Evolutionary conservation across 2,113 vertebrate genomes (phyloP), one percentile per base, ranked within the genome.

Genomic region (Pachycephala philippinensis): DNA sequence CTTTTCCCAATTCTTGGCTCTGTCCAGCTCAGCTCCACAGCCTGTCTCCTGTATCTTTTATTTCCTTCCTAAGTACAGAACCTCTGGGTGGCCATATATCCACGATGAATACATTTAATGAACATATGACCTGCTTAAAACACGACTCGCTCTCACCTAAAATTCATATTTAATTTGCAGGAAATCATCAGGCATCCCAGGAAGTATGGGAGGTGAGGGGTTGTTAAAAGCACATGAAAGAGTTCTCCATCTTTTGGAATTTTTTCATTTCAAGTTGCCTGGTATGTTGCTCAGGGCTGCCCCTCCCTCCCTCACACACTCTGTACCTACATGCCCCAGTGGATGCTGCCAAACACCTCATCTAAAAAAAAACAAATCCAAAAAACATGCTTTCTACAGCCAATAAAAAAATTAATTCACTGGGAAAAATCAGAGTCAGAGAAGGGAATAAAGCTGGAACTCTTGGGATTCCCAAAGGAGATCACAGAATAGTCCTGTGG

Each of bases 241-340:
- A 66, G 31, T 14, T 84, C 75, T 88, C 71, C 56, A 44, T 47
- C 80, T 88, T 85, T 69, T 8, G 30, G 50, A 68, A 11, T 50
- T 60, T 50, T 87, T 91, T 69, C 0, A 0, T 76, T 64, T 75
- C 42, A 31, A 21, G 42, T 33, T 96, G 89, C 76, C 90, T 92
- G 92, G 90, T 93, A 92, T 92, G 90, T 86, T 94, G 93, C 92
- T 90, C 79, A 75, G 64, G 88, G 95, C 92, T 91, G 75, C 79
- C 75, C 37, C 89, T 89, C 93, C 87, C 84, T 84, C 70, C 85
- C 45, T 86, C 75, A 57, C 78, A 77, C 66, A 39, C 71, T 72
- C 90, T 95, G 93, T 28, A 85, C 79, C 83, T 96, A 93, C 91
- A 92, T 68, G 95, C 39, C 90, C 77, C 15, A 20, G 54, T 79